These are phyloP conservation scores for Thymelicus acteon DNA, from an alignment of 2,888 invertebrate species.

Conservation along the genomic window DNA sequence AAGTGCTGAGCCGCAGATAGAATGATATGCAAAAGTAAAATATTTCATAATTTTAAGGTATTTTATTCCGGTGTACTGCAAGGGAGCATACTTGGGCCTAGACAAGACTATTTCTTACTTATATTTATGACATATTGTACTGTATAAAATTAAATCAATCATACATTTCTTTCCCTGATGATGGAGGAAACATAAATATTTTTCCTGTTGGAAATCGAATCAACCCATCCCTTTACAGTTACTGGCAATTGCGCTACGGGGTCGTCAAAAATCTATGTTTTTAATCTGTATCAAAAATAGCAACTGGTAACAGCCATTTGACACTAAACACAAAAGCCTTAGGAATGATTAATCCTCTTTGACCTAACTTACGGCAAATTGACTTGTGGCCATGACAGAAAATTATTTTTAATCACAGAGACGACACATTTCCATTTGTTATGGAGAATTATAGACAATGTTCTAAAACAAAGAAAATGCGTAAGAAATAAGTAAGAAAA, in stretches of 20 bases:
- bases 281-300: background rate
- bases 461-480: too few relatives aligned
- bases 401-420: background rate
- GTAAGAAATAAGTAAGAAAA: too few relatives aligned
- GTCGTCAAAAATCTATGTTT: background rate
- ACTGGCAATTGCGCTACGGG: too few relatives aligned
- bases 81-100: background rate
- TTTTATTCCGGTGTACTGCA: background rate
- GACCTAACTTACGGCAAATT: background rate
- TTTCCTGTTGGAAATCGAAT: too few relatives aligned
- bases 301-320: background rate
- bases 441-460: too few relatives aligned
- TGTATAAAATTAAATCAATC: too few relatives aligned
- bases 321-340: constrained; percentile 5
- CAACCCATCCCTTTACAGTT: too few relatives aligned
- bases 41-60: background rate
- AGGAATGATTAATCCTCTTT: constrained; percentile 6
- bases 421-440: too few relatives aligned
- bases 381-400: background rate
- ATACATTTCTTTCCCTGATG: too few relatives aligned
- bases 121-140: background rate
- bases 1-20: background rate
- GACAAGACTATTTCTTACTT: background rate
- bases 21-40: too few relatives aligned
- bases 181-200: too few relatives aligned